A percentile compares a stretch with the other conserved stretches of the same genome.
Conservation (phyloP, 2,888 invertebrate genomes). For the Charanyca ferruginea region DNA sequence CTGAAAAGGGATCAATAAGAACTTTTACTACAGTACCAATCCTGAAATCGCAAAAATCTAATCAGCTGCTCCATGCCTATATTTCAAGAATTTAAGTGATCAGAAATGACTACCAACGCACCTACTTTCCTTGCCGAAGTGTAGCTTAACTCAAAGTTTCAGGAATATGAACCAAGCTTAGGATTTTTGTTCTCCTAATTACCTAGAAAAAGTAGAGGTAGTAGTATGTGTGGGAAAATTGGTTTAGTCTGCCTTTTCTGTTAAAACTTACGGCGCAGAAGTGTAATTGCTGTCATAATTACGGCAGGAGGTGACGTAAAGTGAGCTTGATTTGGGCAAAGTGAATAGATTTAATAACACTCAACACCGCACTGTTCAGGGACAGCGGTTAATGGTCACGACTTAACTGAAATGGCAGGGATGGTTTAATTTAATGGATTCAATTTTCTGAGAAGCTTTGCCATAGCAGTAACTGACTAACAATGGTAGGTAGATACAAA, state of each 20-base stretch:
- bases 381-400: slow-evolving; percentile 68
- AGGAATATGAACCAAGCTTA: neutral
- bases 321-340: slow-evolving; percentile 50
- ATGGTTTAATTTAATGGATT: slow-evolving; percentile 17
- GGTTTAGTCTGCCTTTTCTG: slow-evolving; percentile 32
- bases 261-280: slow-evolving; percentile 38
- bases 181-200: neutral
- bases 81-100: too few species aligned
- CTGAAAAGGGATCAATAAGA: neutral
- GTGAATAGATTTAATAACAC: slow-evolving; percentile 49
- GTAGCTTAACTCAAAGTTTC: neutral
- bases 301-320: slow-evolving; percentile 58
- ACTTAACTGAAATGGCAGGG: slow-evolving; percentile 40
- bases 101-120: too few species aligned
- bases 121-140: neutral
- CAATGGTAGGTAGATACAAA: slow-evolving; percentile 4
- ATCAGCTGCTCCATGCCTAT: too few species aligned
- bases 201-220: neutral
- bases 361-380: slow-evolving; percentile 66
- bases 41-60: too few species aligned
- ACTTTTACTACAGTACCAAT: too few species aligned
- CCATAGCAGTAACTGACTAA: neutral
- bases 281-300: slow-evolving; percentile 65
- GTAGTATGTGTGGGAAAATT: slow-evolving; percentile 52
- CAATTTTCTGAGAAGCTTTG: slow-evolving; percentile 19